These are phyloP conservation scores for Parasteatoda lunata DNA, from an alignment of 2,888 invertebrate species.

Conservation along the genomic window DNA sequence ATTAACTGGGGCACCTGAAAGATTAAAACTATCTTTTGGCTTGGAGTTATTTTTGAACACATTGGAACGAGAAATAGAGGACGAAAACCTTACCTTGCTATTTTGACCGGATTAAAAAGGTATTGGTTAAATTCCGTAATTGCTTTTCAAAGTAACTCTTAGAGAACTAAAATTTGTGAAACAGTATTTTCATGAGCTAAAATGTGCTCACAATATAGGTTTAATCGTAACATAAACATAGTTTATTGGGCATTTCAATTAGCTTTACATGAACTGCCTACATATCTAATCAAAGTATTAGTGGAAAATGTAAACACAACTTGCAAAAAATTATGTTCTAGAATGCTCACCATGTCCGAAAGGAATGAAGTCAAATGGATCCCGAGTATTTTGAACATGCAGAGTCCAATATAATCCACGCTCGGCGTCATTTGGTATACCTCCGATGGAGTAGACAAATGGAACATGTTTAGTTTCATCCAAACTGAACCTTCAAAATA, in stretches of 20 bases:
- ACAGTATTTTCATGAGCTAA: no score
- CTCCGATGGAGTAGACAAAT: conserved; percentile 47
- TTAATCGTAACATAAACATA: background rate
- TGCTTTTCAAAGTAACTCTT: no score
- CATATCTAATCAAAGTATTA: background rate
- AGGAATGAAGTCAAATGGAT: background rate
- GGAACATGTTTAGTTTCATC: background rate
- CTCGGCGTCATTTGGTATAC: conserved; percentile 51
- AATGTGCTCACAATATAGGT: no score
- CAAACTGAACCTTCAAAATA: conserved; percentile 27
- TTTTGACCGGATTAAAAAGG: no score
- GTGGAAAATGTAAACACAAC: background rate
- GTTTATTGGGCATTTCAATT: background rate
- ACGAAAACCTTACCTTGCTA: no score
- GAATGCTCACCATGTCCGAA: conserved; percentile 3
- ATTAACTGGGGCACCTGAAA: no score
- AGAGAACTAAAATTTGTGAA: no score
- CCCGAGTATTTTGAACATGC: background rate
- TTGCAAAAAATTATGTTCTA: background rate
- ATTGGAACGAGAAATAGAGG: no score
- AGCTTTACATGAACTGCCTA: background rate
- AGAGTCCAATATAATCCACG: conserved; percentile 50
- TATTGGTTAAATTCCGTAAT: background rate
- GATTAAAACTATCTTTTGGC: no score
- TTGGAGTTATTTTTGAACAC: no score